Evolutionary conservation across 2,888 invertebrate species (phyloP), one percentile per base, ranked within the genome.

Genomic region (Limnephilus auricula): DNA sequence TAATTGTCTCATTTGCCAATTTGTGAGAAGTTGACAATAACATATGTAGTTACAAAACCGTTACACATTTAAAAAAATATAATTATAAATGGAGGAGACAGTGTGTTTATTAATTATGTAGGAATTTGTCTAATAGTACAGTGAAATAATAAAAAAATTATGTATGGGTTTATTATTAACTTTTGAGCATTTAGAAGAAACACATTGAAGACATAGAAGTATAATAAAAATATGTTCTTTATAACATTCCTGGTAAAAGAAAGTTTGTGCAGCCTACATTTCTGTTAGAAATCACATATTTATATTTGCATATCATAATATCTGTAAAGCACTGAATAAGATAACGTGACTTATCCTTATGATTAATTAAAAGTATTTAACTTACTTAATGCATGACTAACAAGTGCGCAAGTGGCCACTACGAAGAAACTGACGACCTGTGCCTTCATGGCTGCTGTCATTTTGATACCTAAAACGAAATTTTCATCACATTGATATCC

Each of bases 301-400:
- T 45, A 45, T 45, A 45, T 4, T 45, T 45, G 40, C 40, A 12
- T 65, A 65, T n/a, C n/a, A 65, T 65, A 25, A 65, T 65, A 65
- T 65, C 65, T 65, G 65, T 65, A 65, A 25, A 65, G 25, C 65
- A 65, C n/a, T n/a, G 65, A 65, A 65, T 6, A 50, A 50, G 18
- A 25, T 65, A 65, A 65, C n/a, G 25, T 65, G 65, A 65, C 65
- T 65, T 65, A 25, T n/a, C 25, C 9, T 65, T n/a, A 65, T 65
- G 65, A 25, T 25, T 65, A 65, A 65, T 65, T n/a, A 65, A 65
- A 65, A n/a, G 25, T 65, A 34, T 87, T 87, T 50, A 87, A 93
- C 93, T 93, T 93, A 93, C 93, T 93, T 79, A 93, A 89, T 83
- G 93, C 93, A 83, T 92, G 89, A 88, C 92, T 92, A 85, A 93